Conservation (phyloP, 2,797 vertebrate species). For the Pipistrellus kuhlii region DNA sequence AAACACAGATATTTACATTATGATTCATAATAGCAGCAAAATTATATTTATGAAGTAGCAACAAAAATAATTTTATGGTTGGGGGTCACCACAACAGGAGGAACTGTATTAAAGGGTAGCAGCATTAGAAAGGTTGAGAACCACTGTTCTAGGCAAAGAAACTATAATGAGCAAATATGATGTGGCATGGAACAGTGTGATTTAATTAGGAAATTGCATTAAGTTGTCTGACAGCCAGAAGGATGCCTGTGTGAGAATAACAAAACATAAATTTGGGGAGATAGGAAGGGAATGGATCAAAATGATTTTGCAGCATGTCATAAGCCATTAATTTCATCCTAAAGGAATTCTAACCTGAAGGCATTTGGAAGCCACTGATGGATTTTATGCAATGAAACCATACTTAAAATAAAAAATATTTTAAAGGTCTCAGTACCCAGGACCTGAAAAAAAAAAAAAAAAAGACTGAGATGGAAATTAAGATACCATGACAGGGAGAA, state of each 20-base stretch:
- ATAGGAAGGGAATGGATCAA: background rate
- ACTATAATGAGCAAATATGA: background rate
- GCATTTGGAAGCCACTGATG: background rate
- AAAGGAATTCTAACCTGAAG: background rate
- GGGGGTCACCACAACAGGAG: too few relatives aligned
- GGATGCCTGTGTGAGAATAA: background rate
- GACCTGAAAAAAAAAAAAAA: background rate
- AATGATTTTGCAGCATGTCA: background rate
- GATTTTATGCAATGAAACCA: background rate
- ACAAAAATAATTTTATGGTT: too few relatives aligned
- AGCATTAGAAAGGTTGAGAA: too few relatives aligned
- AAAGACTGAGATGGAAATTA: background rate
- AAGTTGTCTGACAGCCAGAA: background rate
- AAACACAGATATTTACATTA: too few relatives aligned
- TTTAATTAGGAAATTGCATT: conserved; percentile 2
- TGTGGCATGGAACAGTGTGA: background rate
- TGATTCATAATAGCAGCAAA: too few relatives aligned
- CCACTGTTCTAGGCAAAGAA: background rate
- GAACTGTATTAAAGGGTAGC: too few relatives aligned
- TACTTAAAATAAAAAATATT: conserved; percentile 39
- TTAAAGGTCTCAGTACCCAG: background rate
- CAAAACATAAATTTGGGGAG: background rate
- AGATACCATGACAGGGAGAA: background rate
- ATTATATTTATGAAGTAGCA: too few relatives aligned
- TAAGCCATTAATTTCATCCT: conserved; percentile 7